Conservation (phyloP, 2,888 invertebrate species). For the Coleophora flavipennella region DNA sequence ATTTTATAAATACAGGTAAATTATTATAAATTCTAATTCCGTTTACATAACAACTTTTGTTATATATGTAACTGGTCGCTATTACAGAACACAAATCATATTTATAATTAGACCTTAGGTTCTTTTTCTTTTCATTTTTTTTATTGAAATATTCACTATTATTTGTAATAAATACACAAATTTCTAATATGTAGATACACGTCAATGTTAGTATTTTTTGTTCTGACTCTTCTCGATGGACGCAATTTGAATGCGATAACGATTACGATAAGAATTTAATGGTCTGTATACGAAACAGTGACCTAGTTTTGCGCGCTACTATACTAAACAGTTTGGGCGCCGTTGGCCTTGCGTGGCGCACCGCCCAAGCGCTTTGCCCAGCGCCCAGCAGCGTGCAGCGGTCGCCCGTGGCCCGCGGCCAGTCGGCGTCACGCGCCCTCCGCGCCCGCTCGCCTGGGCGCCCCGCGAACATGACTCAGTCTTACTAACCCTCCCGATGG, state of each 20-base stretch:
- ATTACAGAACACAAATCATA: too few species aligned
- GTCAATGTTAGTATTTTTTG: too few species aligned
- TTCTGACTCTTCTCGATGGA: too few species aligned
- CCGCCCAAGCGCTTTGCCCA: conserved; percentile 57
- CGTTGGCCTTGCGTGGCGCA: conserved; percentile 34
- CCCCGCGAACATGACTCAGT: conserved; percentile 30
- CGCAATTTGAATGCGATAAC: not conserved
- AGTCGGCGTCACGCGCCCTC: conserved; percentile 65
- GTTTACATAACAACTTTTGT: too few species aligned
- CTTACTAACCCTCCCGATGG: conserved; percentile 47
- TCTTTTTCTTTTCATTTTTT: too few species aligned
- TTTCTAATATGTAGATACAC: too few species aligned
- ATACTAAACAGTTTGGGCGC: conserved; percentile 35
- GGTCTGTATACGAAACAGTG: conserved; percentile 37
- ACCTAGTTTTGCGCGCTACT: conserved; percentile 51
- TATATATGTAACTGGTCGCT: too few species aligned
- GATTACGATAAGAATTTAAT: conserved; percentile 16
- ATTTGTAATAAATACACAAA: too few species aligned
- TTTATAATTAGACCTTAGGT: too few species aligned
- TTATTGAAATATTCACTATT: too few species aligned
- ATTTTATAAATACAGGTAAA: too few species aligned
- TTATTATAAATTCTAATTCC: too few species aligned
- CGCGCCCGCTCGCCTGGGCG: conserved; percentile 55
- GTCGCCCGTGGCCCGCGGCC: conserved; percentile 44
- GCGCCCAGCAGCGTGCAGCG: conserved; percentile 43